Conservation (phyloP, 2,113 vertebrate species). For the Zosterops borbonicus region DNA sequence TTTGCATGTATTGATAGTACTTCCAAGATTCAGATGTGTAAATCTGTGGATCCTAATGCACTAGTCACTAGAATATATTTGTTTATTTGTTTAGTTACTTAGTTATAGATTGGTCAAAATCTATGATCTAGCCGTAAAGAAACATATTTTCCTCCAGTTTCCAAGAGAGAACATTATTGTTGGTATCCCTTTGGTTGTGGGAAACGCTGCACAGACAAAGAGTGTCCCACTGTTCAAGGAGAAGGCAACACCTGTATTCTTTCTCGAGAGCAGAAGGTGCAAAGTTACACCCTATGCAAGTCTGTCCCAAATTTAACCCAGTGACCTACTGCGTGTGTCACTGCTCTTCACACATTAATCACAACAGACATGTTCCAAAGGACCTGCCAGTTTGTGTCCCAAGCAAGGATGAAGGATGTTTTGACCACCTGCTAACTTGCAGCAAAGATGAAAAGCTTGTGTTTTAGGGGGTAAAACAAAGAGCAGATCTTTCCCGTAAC, state of each 20-base stretch:
- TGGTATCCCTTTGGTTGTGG: background rate
- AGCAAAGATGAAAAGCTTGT: constrained; percentile 28
- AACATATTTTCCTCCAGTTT: background rate
- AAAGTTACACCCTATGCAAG: background rate
- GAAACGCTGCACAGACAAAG: background rate
- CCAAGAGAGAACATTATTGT: background rate
- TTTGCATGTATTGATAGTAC: background rate
- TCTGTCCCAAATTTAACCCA: constrained; percentile 29
- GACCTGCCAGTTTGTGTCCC: constrained; percentile 1
- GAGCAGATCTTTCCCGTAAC: background rate
- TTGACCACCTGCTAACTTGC: constrained; percentile 14
- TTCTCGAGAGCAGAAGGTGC: background rate
- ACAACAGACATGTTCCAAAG: background rate
- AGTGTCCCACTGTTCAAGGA: background rate
- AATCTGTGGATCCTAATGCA: background rate
- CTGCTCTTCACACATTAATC: constrained; percentile 25
- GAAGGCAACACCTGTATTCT: background rate
- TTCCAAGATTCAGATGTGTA: background rate
- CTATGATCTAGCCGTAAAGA: background rate
- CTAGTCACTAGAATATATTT: background rate
- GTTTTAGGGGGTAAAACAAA: background rate
- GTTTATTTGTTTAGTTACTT: background rate
- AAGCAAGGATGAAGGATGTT: constrained; percentile 14
- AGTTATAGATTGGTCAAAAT: background rate
- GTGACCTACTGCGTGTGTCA: background rate